Base-by-base conservation (phyloP, 2,113 vertebrate genomes). In the Nestor notabilis region DNA sequence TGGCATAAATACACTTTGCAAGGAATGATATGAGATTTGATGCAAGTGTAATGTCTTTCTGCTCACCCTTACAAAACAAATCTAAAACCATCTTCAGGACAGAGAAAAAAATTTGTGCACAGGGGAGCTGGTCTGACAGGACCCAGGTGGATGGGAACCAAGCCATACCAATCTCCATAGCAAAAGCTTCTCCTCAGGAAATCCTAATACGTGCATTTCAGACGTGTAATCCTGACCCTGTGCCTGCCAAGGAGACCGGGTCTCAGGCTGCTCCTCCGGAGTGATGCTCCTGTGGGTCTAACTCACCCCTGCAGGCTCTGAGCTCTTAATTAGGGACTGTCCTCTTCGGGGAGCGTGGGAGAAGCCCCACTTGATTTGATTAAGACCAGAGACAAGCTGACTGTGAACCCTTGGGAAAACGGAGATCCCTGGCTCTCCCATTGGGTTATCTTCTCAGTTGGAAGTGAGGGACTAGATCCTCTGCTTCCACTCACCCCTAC, bases 321-420 rank as follows among this genome's bases (percentile, higher is more conserved):
- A 95, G 78, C 83, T 79, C 92, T 92, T 95, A 94, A 89, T 89
- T 69, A 72, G 9, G 2, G 65, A 56, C 74, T 87, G 65, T 76
- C 46, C 14, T 87, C 77, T 78, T 63, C 0, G 10, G 78, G 41
- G n/a, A 88, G 41, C 3, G 0, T 0, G 2, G 80, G 41, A 87
- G 78, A 85, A 92, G 56, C 58, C 64, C 52, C 21, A 15, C 18
- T 72, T 68, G 65, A 70, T 93, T 89, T 87, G 87, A 93, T 84
- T 85, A 91, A 91, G 75, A 85, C 13, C 68, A 76, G 76, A 77
- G 44, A 83, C 61, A 61, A 64, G 7, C 58, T 43, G 65, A n/a
- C 35, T 60, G 52, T 6, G 31, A 94, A 56, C 41, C 68, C 71
- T 17, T 41, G 61, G 88, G 61, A 64, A 89, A 94, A 50, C n/a